Evolutionary conservation across 2,797 vertebrate species (phyloP).

Genomic region (Aplochiton taeniatus): DNA sequence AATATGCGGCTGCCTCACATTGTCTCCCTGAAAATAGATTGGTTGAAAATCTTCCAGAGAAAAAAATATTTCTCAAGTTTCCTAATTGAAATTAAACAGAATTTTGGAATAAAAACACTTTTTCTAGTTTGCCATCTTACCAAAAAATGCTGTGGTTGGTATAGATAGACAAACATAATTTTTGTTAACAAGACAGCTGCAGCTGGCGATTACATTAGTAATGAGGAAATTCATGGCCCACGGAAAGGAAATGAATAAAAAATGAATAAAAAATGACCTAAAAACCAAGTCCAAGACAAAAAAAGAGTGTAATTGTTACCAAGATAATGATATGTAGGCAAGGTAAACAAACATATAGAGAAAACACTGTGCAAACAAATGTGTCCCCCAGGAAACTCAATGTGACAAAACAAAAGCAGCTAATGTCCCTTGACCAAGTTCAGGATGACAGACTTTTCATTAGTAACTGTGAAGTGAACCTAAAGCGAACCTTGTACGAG

Average conservation of each 20-base stretch:
- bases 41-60: too few relatives aligned
- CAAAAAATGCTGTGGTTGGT: too few relatives aligned
- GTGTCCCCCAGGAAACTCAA: constrained; percentile 25
- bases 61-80: too few relatives aligned
- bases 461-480: constrained; percentile 76
- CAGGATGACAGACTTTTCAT: constrained; percentile 74
- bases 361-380: constrained; percentile 17
- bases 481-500: constrained; percentile 55
- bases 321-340: not conserved
- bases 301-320: constrained; percentile 15
- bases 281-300: constrained; percentile 8
- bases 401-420: constrained; percentile 37
- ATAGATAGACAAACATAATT: too few relatives aligned
- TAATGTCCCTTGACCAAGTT: constrained; percentile 42
- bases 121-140: too few relatives aligned
- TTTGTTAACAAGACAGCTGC: not conserved
- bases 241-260: constrained; percentile 41
- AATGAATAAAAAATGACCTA: constrained; percentile 35
- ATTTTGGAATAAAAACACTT: too few relatives aligned
- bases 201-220: constrained; percentile 26
- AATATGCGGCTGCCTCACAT: too few relatives aligned
- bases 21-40: too few relatives aligned
- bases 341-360: constrained; percentile 7
- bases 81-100: too few relatives aligned
- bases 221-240: constrained; percentile 48